These are phyloP conservation scores for Gandaritis pyraliata DNA, from an alignment of 2,888 invertebrate genomes.

Conservation along the genomic window DNA sequence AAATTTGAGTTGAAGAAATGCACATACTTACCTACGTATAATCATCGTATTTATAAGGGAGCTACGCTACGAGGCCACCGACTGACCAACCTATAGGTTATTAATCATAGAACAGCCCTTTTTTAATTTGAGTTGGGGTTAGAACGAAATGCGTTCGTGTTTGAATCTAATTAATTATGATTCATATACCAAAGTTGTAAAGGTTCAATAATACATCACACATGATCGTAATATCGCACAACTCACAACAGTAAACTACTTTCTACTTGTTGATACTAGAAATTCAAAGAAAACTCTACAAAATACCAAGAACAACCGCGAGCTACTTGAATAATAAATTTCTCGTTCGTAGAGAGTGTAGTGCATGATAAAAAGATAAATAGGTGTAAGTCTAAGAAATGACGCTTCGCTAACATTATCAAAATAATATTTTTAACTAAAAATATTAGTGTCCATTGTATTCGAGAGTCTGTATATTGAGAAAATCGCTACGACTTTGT, in stretches of 20 bases:
- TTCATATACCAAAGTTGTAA: too few relatives aligned
- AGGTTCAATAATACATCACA: too few relatives aligned
- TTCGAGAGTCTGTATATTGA: neutral
- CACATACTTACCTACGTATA: neutral
- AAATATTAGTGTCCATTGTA: neutral
- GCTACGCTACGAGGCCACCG: too few relatives aligned
- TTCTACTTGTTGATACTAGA: slow-evolving; percentile 1
- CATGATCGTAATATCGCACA: neutral
- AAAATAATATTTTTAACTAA: neutral
- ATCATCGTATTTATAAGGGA: too few relatives aligned
- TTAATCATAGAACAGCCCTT: too few relatives aligned
- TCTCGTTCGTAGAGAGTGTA: neutral
- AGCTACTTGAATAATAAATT: neutral
- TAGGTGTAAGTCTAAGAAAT: neutral
- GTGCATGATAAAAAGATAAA: neutral
- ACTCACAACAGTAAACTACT: neutral
- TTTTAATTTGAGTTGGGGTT: neutral
- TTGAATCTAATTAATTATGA: neutral
- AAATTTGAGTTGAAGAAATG: slow-evolving; percentile 10
- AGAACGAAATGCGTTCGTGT: slow-evolving; percentile 1
- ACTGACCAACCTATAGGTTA: too few relatives aligned
- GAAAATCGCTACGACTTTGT: too few relatives aligned
- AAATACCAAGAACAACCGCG: slow-evolving; percentile 5
- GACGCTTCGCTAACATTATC: neutral
- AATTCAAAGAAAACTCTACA: slow-evolving; percentile 10